Base-by-base conservation (phyloP, 2,888 invertebrate species). In the Stegana nigrithorax region DNA sequence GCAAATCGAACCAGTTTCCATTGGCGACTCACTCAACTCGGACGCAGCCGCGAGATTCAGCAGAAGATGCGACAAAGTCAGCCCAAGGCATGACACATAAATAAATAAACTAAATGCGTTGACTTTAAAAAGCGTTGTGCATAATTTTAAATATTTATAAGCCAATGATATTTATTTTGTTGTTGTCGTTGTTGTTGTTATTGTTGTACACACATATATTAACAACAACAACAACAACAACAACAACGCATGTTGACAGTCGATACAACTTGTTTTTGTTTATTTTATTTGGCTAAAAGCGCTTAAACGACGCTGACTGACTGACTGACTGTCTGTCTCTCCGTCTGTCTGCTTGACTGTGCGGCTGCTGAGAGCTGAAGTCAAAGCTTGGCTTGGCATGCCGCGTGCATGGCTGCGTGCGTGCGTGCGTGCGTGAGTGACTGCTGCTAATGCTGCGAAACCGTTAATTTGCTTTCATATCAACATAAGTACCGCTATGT, bases 401-500 rank as follows among this genome's bases (percentile, higher is more conserved):
- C 73, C 58, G n/a, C n/a, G n/a, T 75, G 71, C 67, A 65, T 63
- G 44, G 65, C n/a, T 44, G 47, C 59, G 32, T 56, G 56, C 32
- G 32, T 27, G 63, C 25, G 21, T 56, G 45, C 59, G 32, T 69
- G 65, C 66, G 65, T n/a, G n/a, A n/a, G n/a, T n/a, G n/a, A n/a
- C n/a, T n/a, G 42, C 58, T 67, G 72, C 32, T 69, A 72, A 70
- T 72, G 75, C 81, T 72, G 73, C 71, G 71, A 79, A 78, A 82
- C 81, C 82, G 81, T 82, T 81, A 82, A 73, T 76, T 78, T 70
- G n/a, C 14, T 4, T 36, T 21, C 53, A 21, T 29, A 39, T 39
- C 21, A 39, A 56, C 75, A 75, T 77, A 80, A 80, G 81, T 82
- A 81, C 81, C 82, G 81, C 80, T 81, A 81, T 72, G 67, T 81